Base-by-base conservation (phyloP, 2,113 vertebrate species). In the Pagrus major region DNA sequence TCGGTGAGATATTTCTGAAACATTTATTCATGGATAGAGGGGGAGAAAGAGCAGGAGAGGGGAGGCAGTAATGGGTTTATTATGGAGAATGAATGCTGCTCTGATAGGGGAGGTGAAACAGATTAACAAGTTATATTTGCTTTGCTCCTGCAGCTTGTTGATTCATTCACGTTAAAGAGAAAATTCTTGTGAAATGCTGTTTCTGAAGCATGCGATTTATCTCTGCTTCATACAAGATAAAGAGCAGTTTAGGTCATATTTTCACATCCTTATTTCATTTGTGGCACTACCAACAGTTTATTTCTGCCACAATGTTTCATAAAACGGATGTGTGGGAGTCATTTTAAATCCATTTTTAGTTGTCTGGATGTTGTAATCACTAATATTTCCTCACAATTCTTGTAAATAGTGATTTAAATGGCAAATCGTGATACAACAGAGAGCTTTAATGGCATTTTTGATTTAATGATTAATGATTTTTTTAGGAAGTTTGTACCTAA, bases 11-110 rank as follows among this genome's bases (percentile, higher is more conserved):
- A 71, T 78, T 86, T 71, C 14, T 61, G 21, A 88, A 72, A 47
- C 9, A 1, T 59, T 72, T 78, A 71, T 83, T 82, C 35, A 46
- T 9, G 9, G n/a, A 16, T 16, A 37, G 9, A 35, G 42, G 15
- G 49, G 31, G 9, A 35, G 42, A 20, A 42, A 66, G 37, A 35
- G 35, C 16, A 47, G 15, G 56, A 66, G 54, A n/a, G 55, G 69
- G 39, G 55, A 41, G 33, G 44, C 31, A 35, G 42, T 75, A 73
- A 76, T 65, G 27, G 72, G 27, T 79, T 61, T 67, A 71, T 87
- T 83, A 78, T 89, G 68, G 46, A 35, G 74, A 74, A 35, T 87
- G 61, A 88, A 86, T 85, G 67, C 75, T 58, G 42, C 46, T 70
- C 41, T 83, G 71, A 87, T 78, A 33, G 25, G 2, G 35, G 35